Percentiles rank a stretch among this genome's conserved stretches.
Conservation (phyloP, 2,113 vertebrate genomes). For the Pelobates fuscus region DNA sequence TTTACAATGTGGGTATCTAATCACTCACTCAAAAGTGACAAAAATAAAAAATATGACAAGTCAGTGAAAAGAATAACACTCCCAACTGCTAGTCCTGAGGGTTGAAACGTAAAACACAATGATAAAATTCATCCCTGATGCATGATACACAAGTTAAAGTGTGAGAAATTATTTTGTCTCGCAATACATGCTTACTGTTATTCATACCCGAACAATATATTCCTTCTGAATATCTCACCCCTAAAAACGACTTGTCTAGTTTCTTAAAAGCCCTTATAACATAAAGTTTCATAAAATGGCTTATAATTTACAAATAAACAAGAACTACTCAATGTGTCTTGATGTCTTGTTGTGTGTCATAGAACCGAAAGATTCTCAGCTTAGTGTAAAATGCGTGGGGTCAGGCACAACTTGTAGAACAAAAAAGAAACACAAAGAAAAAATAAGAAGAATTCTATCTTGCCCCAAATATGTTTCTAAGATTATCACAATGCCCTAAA, state of each 20-base stretch:
- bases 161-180: not conserved
- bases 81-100: slow-evolving; percentile 38
- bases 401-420: not conserved
- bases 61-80: slow-evolving; percentile 26
- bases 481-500: not conserved
- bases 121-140: slow-evolving; percentile 38
- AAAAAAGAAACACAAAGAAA: not conserved
- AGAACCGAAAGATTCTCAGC: not conserved
- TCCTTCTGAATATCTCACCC: not conserved
- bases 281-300: not conserved
- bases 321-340: no score
- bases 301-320: not conserved
- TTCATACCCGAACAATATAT: not conserved
- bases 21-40: no score
- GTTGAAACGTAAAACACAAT: slow-evolving; percentile 36
- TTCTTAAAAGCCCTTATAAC: not conserved
- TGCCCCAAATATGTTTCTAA: not conserved
- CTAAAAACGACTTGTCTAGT: not conserved
- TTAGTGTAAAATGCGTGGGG: not conserved
- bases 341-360: no score
- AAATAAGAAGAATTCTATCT: not conserved
- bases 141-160: not conserved
- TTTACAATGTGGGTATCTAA: no score
- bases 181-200: not conserved
- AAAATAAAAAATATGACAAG: slow-evolving; percentile 7